phyloP scores from a whole-genome alignment of 2,113 vertebrate genomes.

The Vidua macroura region DNA sequence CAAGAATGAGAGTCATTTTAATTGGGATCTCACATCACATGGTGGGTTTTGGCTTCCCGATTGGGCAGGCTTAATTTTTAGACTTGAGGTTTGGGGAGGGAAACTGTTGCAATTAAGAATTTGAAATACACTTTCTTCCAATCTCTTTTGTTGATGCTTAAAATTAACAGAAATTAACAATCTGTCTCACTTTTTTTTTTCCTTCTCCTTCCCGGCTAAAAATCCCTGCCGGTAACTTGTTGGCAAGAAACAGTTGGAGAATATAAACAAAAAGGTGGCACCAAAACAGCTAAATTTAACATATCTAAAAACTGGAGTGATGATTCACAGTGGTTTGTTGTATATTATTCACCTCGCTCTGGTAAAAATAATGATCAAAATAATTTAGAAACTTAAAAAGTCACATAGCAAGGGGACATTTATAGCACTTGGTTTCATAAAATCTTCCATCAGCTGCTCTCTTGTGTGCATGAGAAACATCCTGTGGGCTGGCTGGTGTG shows the following conservation, averaged over 20 bases:
- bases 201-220: not conserved
- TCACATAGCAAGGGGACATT: not conserved
- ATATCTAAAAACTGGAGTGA: slow-evolving; percentile 15
- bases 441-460: not conserved
- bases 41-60: not conserved
- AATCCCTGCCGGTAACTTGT: slow-evolving; percentile 40
- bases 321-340: slow-evolving; percentile 51
- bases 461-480: not conserved
- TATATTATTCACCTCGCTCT: not conserved
- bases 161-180: slow-evolving; percentile 6
- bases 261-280: slow-evolving; percentile 57
- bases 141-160: not conserved
- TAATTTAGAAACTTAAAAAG: slow-evolving; percentile 15
- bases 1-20: slow-evolving; percentile 26
- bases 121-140: slow-evolving; percentile 25
- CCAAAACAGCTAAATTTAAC: slow-evolving; percentile 53
- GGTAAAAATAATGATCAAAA: slow-evolving; percentile 48
- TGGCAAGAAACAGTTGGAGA: slow-evolving; percentile 44
- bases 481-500: not conserved
- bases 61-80: slow-evolving; percentile 32
- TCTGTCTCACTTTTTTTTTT: not conserved
- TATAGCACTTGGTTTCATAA: slow-evolving; percentile 5
- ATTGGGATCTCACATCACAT: slow-evolving; percentile 36
- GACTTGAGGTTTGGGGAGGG: not conserved
- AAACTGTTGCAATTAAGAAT: slow-evolving; percentile 17